Evolutionary conservation across 2,113 vertebrate species (phyloP).

Genomic region (Meriones unguiculatus): DNA sequence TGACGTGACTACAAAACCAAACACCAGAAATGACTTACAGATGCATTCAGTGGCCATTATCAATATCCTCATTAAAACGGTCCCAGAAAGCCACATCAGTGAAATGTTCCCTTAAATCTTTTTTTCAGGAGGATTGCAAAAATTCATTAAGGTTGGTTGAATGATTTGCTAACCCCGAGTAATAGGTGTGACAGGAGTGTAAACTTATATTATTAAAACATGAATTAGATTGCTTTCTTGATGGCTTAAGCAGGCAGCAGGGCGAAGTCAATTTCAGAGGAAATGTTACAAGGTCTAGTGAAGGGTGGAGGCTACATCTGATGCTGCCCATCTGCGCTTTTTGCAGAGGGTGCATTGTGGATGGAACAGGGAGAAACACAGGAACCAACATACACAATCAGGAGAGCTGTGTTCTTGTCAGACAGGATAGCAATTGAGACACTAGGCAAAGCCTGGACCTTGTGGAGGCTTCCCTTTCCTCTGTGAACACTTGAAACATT

Average conservation of each 20-base stretch:
- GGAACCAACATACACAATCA: not conserved
- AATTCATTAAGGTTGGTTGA: slow-evolving; percentile 70
- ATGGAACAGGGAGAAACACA: not conserved
- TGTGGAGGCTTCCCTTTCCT: not conserved
- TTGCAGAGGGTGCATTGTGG: not conserved
- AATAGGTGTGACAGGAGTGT: slow-evolving; percentile 66
- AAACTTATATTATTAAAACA: slow-evolving; percentile 74
- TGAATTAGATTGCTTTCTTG: slow-evolving; percentile 66
- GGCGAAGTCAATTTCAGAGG: slow-evolving; percentile 61
- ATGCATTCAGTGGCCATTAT: slow-evolving; percentile 1
- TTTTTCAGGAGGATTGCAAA: slow-evolving; percentile 33
- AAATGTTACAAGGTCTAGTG: not conserved
- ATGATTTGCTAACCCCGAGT: slow-evolving; percentile 65
- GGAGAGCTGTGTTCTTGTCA: not conserved
- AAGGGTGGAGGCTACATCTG: not conserved
- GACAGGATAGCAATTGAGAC: not conserved
- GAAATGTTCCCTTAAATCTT: slow-evolving; percentile 53
- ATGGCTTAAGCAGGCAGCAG: not conserved
- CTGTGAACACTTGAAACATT: not conserved
- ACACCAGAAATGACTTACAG: not conserved
- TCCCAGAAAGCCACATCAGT: slow-evolving; percentile 1
- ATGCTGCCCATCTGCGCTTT: not conserved
- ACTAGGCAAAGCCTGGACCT: not conserved
- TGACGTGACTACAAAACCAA: not conserved
- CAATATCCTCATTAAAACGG: slow-evolving; percentile 41